Percentiles rank a stretch among this genome's conserved stretches.
Evolutionary conservation across 1,140 invertebrate genomes (phyloP).

Genomic region (Liolophura sinensis): DNA sequence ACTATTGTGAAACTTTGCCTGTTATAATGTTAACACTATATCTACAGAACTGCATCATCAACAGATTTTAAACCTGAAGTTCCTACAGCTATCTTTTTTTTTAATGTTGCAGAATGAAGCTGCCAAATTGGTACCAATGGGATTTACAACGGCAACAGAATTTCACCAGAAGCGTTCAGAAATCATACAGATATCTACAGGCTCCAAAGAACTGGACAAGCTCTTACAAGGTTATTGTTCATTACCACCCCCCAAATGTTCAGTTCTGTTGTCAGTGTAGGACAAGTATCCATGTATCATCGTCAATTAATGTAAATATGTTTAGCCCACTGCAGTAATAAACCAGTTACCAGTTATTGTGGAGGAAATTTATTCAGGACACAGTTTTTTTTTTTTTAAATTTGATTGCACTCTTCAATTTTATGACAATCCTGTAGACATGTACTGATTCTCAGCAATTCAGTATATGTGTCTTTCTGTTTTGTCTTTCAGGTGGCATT

Average conservation of each 20-base stretch:
- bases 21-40: not conserved
- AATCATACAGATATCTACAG: conserved; percentile 76
- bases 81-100: not conserved
- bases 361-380: too few species aligned
- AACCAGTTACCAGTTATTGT: too few species aligned
- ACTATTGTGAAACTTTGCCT: too few species aligned
- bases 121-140: conserved; percentile 92
- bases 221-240: conserved; percentile 66
- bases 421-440: too few species aligned
- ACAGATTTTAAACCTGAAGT: not conserved
- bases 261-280: not conserved
- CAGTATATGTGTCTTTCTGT: not conserved
- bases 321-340: too few species aligned
- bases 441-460: not conserved
- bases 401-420: too few species aligned
- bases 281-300: too few species aligned
- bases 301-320: too few species aligned
- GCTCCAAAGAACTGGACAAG: conserved; percentile 92
- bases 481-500: conserved; percentile 75
- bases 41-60: not conserved
- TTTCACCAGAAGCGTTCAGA: conserved; percentile 86
- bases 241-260: not conserved
- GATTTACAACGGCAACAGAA: conserved; percentile 96
- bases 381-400: too few species aligned
- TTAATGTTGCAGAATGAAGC: conserved; percentile 72